Conservation (phyloP, 2,797 vertebrate species). For the Poecilia velifera region DNA sequence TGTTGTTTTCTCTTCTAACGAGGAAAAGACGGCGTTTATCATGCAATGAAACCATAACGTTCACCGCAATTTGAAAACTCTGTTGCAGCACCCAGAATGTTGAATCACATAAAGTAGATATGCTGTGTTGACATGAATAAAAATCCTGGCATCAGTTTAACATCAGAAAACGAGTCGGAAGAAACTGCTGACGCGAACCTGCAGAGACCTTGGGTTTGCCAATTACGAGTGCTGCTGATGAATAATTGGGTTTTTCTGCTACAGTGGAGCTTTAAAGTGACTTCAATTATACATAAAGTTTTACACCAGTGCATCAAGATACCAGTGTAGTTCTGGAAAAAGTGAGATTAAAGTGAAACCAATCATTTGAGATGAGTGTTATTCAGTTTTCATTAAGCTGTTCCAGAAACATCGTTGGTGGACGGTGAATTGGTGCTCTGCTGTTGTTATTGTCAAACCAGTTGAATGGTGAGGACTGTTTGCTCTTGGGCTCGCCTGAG, state of each 20-base stretch:
- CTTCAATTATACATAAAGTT: conserved; percentile 32
- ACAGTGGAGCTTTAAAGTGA: conserved; percentile 20
- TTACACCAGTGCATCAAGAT: conserved; percentile 34
- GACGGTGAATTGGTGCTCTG: conserved; percentile 60
- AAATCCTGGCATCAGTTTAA: conserved; percentile 34
- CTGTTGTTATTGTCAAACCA: conserved; percentile 32
- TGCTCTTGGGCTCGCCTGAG: neutral
- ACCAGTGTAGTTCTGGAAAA: conserved; percentile 42
- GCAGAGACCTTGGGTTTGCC: conserved; percentile 24
- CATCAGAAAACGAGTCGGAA: conserved; percentile 35
- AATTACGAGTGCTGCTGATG: conserved; percentile 7
- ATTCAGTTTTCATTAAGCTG: conserved; percentile 75
- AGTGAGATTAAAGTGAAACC: conserved; percentile 64
- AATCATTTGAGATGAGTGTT: conserved; percentile 66
- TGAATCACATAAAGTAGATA: conserved; percentile 19
- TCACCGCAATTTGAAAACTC: conserved; percentile 25
- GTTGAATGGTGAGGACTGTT: conserved; percentile 30
- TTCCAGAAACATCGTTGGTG: conserved; percentile 54
- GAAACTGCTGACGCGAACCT: conserved; percentile 51
- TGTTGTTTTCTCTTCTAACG: neutral
- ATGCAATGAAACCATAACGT: conserved; percentile 41
- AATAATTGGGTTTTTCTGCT: conserved; percentile 14
- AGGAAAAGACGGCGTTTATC: neutral
- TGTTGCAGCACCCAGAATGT: conserved; percentile 27
- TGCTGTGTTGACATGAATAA: conserved; percentile 42